Conservation (phyloP, 2,113 vertebrate genomes). For the Seriola quinqueradiata region DNA sequence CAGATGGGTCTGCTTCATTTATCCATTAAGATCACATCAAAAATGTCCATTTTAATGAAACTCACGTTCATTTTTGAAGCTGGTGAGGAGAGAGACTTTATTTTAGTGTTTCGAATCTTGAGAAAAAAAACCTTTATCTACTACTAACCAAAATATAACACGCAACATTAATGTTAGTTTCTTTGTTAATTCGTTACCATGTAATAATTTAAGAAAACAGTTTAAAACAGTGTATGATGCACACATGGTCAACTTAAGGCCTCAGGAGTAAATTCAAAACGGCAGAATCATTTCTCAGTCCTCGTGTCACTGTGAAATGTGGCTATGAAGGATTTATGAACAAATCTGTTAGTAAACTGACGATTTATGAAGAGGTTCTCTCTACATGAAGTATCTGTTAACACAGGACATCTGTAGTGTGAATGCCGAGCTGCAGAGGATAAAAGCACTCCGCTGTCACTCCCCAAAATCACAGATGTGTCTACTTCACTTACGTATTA, state of each 20-base stretch:
- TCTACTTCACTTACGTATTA: constrained; percentile 28
- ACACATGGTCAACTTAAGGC: not conserved
- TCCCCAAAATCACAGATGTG: constrained; percentile 28
- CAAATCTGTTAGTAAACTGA: not conserved
- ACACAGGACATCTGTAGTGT: constrained; percentile 27
- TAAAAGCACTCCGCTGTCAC: constrained; percentile 19
- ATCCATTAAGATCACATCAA: not conserved
- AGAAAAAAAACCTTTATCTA: not conserved
- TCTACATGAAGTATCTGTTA: constrained; percentile 1
- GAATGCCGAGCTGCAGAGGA: constrained; percentile 28
- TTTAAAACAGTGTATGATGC: too few species aligned
- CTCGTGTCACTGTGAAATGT: not conserved
- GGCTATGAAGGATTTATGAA: not conserved
- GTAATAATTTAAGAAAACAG: not conserved
- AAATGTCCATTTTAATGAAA: not conserved
- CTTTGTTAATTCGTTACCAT: not conserved
- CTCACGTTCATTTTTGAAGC: not conserved
- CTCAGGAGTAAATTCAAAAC: not conserved
- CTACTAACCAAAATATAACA: too few species aligned
- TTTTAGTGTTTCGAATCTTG: not conserved
- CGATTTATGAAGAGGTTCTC: not conserved
- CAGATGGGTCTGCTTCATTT: constrained; percentile 11
- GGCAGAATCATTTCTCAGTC: not conserved
- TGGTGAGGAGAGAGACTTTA: not conserved
- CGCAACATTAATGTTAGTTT: not conserved